Percentiles rank a stretch among this genome's conserved stretches.
phyloP scores from a whole-genome alignment of 2,888 invertebrate species.

The Drosophila hamatofila region DNA sequence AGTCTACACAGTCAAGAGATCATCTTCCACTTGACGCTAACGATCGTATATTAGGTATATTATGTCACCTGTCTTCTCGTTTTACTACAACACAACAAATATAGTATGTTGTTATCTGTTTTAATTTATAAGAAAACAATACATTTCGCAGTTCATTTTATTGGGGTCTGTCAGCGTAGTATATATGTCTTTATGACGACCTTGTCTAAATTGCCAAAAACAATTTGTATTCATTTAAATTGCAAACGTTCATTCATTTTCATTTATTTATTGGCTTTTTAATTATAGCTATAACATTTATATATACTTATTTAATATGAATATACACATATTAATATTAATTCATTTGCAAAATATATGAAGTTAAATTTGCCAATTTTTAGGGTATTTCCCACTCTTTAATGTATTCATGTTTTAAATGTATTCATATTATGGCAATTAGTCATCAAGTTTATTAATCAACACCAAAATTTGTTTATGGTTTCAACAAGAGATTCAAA shows the following conservation, averaged over 20 bases:
- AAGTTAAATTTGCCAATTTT: not conserved
- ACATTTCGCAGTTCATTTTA: not conserved
- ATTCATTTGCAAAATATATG: not conserved
- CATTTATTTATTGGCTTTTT: not conserved
- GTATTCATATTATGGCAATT: not conserved
- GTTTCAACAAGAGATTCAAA: not conserved
- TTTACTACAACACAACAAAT: not conserved
- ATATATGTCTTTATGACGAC: not conserved
- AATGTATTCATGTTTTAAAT: not conserved
- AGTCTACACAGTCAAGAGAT: not conserved
- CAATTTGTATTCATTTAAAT: not conserved
- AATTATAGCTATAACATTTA: not conserved
- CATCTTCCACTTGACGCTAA: not conserved
- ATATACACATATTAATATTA: not conserved
- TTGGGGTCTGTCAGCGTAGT: not conserved
- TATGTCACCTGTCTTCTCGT: not conserved
- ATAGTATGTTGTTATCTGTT: not conserved
- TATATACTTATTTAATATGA: not conserved
- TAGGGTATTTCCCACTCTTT: not conserved
- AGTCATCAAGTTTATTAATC: not conserved
- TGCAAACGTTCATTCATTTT: not conserved
- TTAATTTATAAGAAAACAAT: not conserved
- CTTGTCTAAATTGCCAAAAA: not conserved
- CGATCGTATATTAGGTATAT: not conserved
- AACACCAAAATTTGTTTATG: not conserved